Percentiles rank a stretch among this genome's conserved stretches.
These are phyloP conservation scores for Polia nebulosa DNA, from an alignment of 2,888 invertebrate genomes.

Conservation along the genomic window DNA sequence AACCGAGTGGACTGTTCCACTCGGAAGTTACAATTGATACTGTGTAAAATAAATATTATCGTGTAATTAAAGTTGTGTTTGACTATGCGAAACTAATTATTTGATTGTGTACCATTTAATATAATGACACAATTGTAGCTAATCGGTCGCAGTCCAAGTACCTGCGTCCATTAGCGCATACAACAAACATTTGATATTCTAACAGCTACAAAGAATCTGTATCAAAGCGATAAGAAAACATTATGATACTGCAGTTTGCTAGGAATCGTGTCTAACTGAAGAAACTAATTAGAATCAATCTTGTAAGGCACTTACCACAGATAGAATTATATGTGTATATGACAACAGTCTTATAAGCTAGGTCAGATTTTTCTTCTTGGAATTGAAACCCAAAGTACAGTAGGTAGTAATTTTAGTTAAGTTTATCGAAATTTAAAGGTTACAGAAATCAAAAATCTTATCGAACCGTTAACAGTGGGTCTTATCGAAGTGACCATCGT, in stretches of 20 bases:
- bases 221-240: constrained; percentile 10
- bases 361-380: constrained; percentile 38
- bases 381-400: constrained; percentile 32
- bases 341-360: constrained; percentile 30
- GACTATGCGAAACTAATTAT: constrained; percentile 74
- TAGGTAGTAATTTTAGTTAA: constrained; percentile 46
- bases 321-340: constrained; percentile 3
- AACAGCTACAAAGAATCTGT: constrained; percentile 17
- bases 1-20: constrained; percentile 71
- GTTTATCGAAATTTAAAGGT: constrained; percentile 62
- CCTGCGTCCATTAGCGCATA: constrained; percentile 1
- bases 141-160: constrained; percentile 19
- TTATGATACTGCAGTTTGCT: constrained; percentile 14
- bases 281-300: constrained; percentile 33
- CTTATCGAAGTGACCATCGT: constrained; percentile 70
- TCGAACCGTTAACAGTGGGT: constrained; percentile 66
- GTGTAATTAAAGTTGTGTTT: constrained; percentile 67
- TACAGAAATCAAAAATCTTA: constrained; percentile 73
- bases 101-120: constrained; percentile 55
- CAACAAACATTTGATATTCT: constrained; percentile 10
- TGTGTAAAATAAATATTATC: constrained; percentile 69
- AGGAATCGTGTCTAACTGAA: constrained; percentile 21
- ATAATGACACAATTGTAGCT: constrained; percentile 37
- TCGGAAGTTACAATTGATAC: constrained; percentile 68
- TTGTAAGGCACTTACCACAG: constrained; percentile 26